phyloP scores from a whole-genome alignment of 2,888 invertebrate species.

The Drosophila colorata region DNA sequence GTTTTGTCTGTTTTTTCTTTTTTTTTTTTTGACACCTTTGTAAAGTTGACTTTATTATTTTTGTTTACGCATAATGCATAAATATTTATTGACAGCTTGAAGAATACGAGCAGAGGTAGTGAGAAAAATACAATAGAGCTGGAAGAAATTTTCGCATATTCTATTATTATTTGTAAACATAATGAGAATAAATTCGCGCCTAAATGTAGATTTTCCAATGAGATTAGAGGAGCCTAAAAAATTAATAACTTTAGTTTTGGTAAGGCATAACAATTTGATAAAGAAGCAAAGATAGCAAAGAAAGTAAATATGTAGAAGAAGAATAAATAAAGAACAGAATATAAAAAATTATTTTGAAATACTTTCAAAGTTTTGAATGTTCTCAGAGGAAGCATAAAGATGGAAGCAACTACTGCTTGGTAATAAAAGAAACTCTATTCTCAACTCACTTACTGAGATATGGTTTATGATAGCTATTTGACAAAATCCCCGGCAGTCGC shows the following conservation, averaged over 20 bases:
- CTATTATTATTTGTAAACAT: neutral
- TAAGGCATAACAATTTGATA: neutral
- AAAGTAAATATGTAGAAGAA: too few relatives aligned
- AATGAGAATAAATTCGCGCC: slow-evolving; percentile 8
- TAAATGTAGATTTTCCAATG: neutral
- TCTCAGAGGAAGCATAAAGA: neutral
- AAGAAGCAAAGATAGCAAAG: neutral
- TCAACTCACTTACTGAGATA: neutral
- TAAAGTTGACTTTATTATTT: slow-evolving; percentile 72
- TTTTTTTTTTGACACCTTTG: slow-evolving; percentile 40
- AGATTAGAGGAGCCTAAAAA: slow-evolving; percentile 1
- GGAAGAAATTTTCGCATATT: slow-evolving; percentile 42
- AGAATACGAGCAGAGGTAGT: slow-evolving; percentile 1
- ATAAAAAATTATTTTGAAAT: too few relatives aligned
- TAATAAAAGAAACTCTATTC: neutral
- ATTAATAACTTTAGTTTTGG: neutral
- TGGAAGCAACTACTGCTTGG: neutral
- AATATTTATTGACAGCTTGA: slow-evolving; percentile 76
- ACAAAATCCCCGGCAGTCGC: neutral
- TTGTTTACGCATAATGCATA: slow-evolving; percentile 61
- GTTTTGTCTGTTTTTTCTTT: slow-evolving; percentile 39
- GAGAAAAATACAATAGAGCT: slow-evolving; percentile 7
- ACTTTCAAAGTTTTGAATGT: too few relatives aligned
- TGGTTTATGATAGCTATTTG: neutral
- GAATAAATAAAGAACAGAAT: too few relatives aligned